Evolutionary conservation across 2,888 invertebrate species (phyloP).

Genomic region (Reticulitermes lucifugus): DNA sequence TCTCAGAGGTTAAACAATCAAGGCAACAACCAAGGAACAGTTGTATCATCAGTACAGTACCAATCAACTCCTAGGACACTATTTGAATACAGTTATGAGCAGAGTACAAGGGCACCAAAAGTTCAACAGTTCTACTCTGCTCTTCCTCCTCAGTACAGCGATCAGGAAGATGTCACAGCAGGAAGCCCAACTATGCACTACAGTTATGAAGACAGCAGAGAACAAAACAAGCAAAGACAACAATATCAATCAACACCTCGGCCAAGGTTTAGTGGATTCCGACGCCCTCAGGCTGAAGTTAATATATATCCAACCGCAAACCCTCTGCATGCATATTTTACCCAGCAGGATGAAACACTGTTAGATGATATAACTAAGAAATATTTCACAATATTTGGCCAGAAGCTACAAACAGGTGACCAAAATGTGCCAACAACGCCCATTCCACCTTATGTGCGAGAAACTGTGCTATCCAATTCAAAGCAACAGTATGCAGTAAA

Average conservation of each 20-base stretch:
- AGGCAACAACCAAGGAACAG: neutral
- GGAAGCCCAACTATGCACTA: slow-evolving; percentile 27
- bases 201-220: slow-evolving; percentile 10
- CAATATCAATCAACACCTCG: slow-evolving; percentile 18
- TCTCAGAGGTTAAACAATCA: slow-evolving; percentile 2
- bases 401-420: slow-evolving; percentile 69
- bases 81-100: slow-evolving; percentile 81
- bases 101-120: slow-evolving; percentile 55
- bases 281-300: neutral
- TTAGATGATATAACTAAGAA: slow-evolving; percentile 80
- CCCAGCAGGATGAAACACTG: slow-evolving; percentile 74
- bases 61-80: slow-evolving; percentile 58
- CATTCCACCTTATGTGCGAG: slow-evolving; percentile 55
- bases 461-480: slow-evolving; percentile 47
- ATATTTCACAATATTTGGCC: slow-evolving; percentile 80
- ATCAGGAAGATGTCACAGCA: slow-evolving; percentile 19
- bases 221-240: neutral
- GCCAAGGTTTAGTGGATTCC: neutral
- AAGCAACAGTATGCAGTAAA: slow-evolving; percentile 9
- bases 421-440: slow-evolving; percentile 54
- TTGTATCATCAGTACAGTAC: neutral
- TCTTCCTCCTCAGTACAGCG: slow-evolving; percentile 1
- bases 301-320: slow-evolving; percentile 50
- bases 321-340: slow-evolving; percentile 74
- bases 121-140: slow-evolving; percentile 1